Conservation (phyloP, 2,888 invertebrate genomes). For the Steinernema carpocapsae region DNA sequence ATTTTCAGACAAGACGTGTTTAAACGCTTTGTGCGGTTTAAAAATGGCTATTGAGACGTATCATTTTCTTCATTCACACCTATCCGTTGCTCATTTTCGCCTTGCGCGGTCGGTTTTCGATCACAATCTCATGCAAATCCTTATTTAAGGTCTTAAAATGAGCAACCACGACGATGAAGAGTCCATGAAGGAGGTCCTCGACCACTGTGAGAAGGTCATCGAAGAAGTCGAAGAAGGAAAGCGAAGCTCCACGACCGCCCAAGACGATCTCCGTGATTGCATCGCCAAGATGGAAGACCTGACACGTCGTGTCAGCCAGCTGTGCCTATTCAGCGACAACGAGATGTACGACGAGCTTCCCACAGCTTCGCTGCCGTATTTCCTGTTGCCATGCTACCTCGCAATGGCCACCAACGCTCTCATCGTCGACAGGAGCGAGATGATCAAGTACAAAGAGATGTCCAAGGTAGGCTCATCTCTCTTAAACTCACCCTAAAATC, state of each 20-base stretch:
- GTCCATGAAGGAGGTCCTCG: background rate
- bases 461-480: constrained; percentile 42
- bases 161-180: background rate
- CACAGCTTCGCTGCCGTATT: constrained; percentile 52
- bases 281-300: constrained; percentile 47
- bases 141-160: background rate
- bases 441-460: constrained; percentile 42
- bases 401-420: constrained; percentile 47
- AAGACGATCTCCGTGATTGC: constrained; percentile 41
- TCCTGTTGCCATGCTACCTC: constrained; percentile 61
- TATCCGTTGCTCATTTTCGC: background rate
- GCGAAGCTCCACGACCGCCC: background rate
- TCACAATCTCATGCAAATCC: too few species aligned
- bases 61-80: background rate
- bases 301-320: constrained; percentile 44
- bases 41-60: background rate
- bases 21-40: too few species aligned
- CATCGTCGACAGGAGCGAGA: constrained; percentile 39
- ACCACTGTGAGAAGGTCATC: constrained; percentile 10
- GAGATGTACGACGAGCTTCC: constrained; percentile 48
- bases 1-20: too few species aligned
- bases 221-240: constrained; percentile 21
- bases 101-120: too few species aligned
- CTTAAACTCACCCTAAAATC: background rate
- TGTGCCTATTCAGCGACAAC: constrained; percentile 53